Base-by-base conservation (phyloP, 2,797 vertebrate genomes). In the Chaunax sp. region DNA sequence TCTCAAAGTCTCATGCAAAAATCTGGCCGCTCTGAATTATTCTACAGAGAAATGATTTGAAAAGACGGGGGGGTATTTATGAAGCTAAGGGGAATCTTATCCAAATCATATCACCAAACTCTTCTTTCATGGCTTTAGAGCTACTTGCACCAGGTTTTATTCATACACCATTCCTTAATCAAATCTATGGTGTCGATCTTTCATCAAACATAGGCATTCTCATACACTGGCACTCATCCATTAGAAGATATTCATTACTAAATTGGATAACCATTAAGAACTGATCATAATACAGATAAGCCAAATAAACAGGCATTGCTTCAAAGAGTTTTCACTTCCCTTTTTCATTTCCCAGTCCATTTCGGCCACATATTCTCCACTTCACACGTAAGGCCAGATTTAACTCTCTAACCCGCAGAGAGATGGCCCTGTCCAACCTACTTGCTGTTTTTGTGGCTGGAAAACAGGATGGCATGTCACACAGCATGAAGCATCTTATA, bases 321-420 rank as follows among this genome's bases (percentile, higher is more conserved):
- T 3, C 35, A 35, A 52, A 41, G 13, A 7, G 40, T 45, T 84
- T 76, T 54, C 52, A 69, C 61, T 80, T 89, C 79, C 67, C n/a
- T 0, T 75, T 81, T 69, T 81, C 33, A 73, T 26, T 77, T 80
- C 61, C 52, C 23, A 22, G 0, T 63, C 63, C 0, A 30, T 64
- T 64, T 18, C 0, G 7, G 28, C 28, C 51, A 9, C 8, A 75
- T 68, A 61, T 61, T 81, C 20, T 26, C 18, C 20, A 43, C 16
- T 41, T 67, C 16, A 50, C 11, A 69, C 12, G 1, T 43, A n/a
- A 50, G 35, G 25, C 20, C 55, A 19, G 49, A 43, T 57, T 23
- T 58, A 25, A 35, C 41, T 0, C 40, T 76, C 37, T 47, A 26
- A 19, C 41, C 23, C 68, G 38, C 63, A 61, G 7, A 61, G 7